Evolutionary conservation across 2,113 vertebrate species (phyloP).

Genomic region (Coptodon bakossiorum): DNA sequence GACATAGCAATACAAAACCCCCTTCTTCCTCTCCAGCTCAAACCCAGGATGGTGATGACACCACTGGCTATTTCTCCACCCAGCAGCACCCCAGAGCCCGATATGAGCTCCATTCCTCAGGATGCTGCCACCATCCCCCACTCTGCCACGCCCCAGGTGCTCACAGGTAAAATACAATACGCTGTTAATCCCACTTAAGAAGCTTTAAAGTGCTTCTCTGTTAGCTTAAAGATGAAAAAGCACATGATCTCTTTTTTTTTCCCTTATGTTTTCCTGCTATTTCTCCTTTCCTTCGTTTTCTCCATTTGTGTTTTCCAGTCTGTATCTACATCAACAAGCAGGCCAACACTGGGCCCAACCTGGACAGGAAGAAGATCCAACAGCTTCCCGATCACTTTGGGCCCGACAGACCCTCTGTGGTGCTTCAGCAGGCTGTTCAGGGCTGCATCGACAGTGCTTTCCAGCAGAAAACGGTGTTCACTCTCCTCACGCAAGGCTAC

Average conservation of each 20-base stretch:
- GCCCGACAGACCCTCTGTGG: slow-evolving; percentile 80
- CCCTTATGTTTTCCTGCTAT: not conserved
- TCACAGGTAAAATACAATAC: slow-evolving; percentile 78
- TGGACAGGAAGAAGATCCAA: slow-evolving; percentile 90
- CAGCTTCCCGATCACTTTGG: slow-evolving; percentile 92
- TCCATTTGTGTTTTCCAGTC: slow-evolving; percentile 67
- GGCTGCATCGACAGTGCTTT: slow-evolving; percentile 95
- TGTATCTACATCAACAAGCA: slow-evolving; percentile 97
- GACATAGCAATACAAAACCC: not conserved
- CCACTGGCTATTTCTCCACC: slow-evolving; percentile 87
- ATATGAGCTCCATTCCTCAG: slow-evolving; percentile 90
- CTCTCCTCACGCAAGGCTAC: slow-evolving; percentile 90
- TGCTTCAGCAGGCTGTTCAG: slow-evolving; percentile 92
- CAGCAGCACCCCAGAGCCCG: slow-evolving; percentile 86
- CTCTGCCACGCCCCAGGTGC: slow-evolving; percentile 80
- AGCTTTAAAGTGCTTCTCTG: not conserved
- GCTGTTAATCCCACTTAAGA: not conserved
- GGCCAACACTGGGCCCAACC: slow-evolving; percentile 84
- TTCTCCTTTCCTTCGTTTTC: not conserved
- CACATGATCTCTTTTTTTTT: not conserved
- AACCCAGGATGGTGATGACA: slow-evolving; percentile 87
- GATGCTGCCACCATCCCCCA: slow-evolving; percentile 88
- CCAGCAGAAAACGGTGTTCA: slow-evolving; percentile 91
- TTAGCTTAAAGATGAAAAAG: not conserved
- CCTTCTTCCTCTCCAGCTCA: slow-evolving; percentile 74